Conservation (phyloP, 2,113 vertebrate species). For the Ardeotis arabs region DNA sequence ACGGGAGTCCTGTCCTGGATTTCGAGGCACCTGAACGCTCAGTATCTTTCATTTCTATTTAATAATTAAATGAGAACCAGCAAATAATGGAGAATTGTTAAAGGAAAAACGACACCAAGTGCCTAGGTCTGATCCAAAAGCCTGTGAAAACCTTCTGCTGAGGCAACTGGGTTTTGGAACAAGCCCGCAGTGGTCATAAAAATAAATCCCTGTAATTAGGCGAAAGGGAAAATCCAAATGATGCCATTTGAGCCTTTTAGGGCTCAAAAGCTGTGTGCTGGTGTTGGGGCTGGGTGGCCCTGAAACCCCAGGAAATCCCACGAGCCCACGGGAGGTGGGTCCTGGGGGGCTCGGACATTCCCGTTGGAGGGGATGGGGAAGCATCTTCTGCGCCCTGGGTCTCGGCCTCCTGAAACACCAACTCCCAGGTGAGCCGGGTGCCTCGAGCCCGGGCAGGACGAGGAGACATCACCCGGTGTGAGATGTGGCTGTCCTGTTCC, state of each 20-base stretch:
- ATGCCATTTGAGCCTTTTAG: not conserved
- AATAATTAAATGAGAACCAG: not conserved
- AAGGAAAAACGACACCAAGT: not conserved
- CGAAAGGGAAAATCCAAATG: not conserved
- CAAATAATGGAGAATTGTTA: not conserved
- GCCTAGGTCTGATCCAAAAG: not conserved
- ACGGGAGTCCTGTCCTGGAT: not conserved
- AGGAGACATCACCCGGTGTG: not conserved
- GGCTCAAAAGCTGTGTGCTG: not conserved
- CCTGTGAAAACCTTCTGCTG: not conserved
- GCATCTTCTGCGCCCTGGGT: not conserved
- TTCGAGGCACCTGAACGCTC: not conserved
- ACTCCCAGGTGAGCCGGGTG: not conserved
- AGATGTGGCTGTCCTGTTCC: not conserved
- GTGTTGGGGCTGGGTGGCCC: not conserved
- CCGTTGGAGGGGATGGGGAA: not conserved
- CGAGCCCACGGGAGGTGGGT: fast-evolving
- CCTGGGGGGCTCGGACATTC: not conserved
- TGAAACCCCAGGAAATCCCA: not conserved
- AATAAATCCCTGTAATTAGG: constrained; percentile 10
- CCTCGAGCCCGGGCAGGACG: not conserved
- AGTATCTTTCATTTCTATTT: not conserved
- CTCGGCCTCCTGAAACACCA: not conserved
- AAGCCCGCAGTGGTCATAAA: not conserved
- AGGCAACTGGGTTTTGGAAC: not conserved